These are phyloP conservation scores for Octopus bimaculoides DNA, from an alignment of 1,140 invertebrate genomes.

Conservation along the genomic window DNA sequence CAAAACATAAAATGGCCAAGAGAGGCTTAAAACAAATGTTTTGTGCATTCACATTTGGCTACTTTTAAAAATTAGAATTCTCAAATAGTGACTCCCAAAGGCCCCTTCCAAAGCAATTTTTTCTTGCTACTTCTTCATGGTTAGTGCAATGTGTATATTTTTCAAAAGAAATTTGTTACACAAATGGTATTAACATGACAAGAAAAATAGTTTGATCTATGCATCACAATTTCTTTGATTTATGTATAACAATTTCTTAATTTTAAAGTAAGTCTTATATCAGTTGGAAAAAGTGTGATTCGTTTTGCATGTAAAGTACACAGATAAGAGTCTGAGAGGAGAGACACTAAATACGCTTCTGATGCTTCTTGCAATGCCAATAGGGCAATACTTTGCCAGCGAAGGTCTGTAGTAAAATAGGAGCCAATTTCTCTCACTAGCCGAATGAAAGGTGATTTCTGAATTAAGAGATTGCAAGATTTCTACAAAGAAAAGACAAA, in stretches of 20 bases:
- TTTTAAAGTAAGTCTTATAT: neutral
- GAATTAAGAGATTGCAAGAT: neutral
- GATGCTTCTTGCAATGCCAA: neutral
- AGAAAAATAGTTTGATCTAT: no score
- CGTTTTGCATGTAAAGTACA: neutral
- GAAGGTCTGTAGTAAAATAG: neutral
- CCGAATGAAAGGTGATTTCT: neutral
- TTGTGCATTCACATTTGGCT: no score
- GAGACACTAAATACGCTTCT: neutral
- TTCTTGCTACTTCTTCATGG: no score
- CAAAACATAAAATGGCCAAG: no score
- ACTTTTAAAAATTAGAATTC: no score
- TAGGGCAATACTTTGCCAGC: neutral
- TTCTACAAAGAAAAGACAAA: neutral
- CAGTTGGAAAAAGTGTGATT: neutral
- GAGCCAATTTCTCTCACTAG: neutral
- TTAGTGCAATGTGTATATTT: no score
- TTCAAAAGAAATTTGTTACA: no score
- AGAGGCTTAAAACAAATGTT: no score
- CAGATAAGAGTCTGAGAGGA: neutral
- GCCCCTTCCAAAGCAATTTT: no score
- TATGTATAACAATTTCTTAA: neutral
- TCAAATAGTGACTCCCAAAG: no score
- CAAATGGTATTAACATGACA: no score
- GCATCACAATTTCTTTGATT: no score